phyloP scores from a whole-genome alignment of 1,140 invertebrate genomes.

The Cecropterus lyciades region DNA sequence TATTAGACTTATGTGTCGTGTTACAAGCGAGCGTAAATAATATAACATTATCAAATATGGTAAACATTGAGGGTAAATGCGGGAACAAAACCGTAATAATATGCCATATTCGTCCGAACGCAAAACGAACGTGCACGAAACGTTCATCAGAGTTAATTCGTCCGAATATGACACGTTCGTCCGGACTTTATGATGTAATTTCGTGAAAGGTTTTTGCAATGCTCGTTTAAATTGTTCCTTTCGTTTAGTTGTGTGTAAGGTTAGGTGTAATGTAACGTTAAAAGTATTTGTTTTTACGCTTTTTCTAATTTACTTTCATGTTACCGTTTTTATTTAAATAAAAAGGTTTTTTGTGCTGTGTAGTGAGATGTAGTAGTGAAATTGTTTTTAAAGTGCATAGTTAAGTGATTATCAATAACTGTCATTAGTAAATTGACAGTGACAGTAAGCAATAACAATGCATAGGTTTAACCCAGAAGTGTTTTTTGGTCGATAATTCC shows the following conservation, averaged over 20 bases:
- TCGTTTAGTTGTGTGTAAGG: background rate
- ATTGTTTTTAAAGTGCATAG: too few relatives aligned
- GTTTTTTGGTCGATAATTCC: constrained; percentile 18
- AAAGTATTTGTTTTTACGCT: too few relatives aligned
- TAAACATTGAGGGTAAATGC: constrained; percentile 13
- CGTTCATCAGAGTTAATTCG: background rate
- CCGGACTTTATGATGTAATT: background rate
- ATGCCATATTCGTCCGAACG: constrained; percentile 9
- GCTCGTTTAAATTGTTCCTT: background rate
- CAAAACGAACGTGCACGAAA: constrained; percentile 12
- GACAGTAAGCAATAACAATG: constrained; percentile 13
- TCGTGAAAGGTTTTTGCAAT: background rate
- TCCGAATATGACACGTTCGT: background rate
- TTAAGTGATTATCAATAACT: too few relatives aligned
- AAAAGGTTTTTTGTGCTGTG: too few relatives aligned
- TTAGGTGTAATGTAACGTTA: too few relatives aligned
- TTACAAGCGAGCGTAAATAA: constrained; percentile 3
- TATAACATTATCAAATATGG: constrained; percentile 16
- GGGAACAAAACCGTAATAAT: background rate
- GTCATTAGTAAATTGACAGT: constrained; percentile 12
- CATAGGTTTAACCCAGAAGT: constrained; percentile 6
- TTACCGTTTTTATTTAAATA: too few relatives aligned
- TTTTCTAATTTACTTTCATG: too few relatives aligned
- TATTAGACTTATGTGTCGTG: constrained; percentile 1
- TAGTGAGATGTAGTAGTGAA: too few relatives aligned